A percentile compares a stretch with the other conserved stretches of the same genome.
phyloP scores from a whole-genome alignment of 2,113 vertebrate genomes.

The Indicator maculatus region DNA sequence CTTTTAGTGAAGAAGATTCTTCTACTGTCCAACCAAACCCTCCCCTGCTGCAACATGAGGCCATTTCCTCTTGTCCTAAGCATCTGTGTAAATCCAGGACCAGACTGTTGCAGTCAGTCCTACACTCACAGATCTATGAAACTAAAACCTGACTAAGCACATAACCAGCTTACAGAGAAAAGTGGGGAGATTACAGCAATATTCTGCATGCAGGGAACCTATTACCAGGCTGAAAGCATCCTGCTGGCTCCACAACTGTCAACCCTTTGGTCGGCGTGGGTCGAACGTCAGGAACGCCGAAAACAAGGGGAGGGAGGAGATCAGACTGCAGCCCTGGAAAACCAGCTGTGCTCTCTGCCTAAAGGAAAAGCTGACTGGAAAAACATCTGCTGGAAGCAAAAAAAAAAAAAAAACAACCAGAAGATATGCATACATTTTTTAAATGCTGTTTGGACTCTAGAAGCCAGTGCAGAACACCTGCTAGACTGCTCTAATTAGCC shows the following conservation, averaged over 20 bases:
- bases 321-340: not conserved
- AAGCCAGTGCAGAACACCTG: conserved; percentile 13
- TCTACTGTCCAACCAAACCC: no score
- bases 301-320: not conserved
- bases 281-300: not conserved
- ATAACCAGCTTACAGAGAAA: not conserved
- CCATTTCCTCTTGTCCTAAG: no score
- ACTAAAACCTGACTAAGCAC: not conserved
- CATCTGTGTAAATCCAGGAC: not conserved
- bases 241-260: not conserved
- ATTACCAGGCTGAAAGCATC: not conserved
- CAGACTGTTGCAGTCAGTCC: not conserved
- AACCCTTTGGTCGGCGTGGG: not conserved
- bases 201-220: accelerated
- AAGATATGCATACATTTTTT: not conserved
- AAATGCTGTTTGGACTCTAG: not conserved
- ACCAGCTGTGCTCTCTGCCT: not conserved
- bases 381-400: not conserved
- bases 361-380: not conserved
- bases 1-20: no score
- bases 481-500: not conserved
- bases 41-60: no score
- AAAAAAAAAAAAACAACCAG: not conserved
- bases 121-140: not conserved
- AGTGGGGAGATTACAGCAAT: not conserved